These are phyloP conservation scores for Serrognathus titanus DNA, from an alignment of 2,888 invertebrate species.

Conservation along the genomic window DNA sequence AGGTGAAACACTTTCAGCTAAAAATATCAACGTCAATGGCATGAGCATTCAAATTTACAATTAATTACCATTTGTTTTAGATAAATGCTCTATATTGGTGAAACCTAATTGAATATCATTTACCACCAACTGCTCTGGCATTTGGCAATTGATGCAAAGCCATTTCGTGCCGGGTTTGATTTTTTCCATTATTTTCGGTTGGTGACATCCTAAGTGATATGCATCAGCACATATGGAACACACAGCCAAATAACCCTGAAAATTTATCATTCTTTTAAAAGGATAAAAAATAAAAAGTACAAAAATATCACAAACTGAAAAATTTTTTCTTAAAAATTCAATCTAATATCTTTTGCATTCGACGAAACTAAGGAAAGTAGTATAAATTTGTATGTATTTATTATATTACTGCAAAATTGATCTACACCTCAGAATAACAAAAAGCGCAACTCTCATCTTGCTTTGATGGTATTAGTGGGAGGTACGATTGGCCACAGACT, in stretches of 20 bases:
- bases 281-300: not conserved
- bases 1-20: slow-evolving; percentile 10
- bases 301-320: not conserved
- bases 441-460: no score
- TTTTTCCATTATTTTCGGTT: slow-evolving; percentile 62
- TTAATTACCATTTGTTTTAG: not conserved
- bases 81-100: slow-evolving; percentile 27
- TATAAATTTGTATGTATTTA: no score
- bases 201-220: slow-evolving; percentile 79
- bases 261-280: not conserved
- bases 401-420: no score
- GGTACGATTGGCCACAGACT: no score
- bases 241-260: slow-evolving; percentile 57
- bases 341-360: no score
- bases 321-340: not conserved
- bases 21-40: not conserved
- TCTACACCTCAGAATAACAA: no score
- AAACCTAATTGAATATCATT: slow-evolving; percentile 46
- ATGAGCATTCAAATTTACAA: not conserved
- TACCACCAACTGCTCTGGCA: slow-evolving; percentile 44
- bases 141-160: slow-evolving; percentile 67
- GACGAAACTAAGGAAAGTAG: no score
- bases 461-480: no score
- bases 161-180: slow-evolving; percentile 62
- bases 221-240: slow-evolving; percentile 83